phyloP scores from a whole-genome alignment of 1,140 invertebrate species.

The Myzus persicae region DNA sequence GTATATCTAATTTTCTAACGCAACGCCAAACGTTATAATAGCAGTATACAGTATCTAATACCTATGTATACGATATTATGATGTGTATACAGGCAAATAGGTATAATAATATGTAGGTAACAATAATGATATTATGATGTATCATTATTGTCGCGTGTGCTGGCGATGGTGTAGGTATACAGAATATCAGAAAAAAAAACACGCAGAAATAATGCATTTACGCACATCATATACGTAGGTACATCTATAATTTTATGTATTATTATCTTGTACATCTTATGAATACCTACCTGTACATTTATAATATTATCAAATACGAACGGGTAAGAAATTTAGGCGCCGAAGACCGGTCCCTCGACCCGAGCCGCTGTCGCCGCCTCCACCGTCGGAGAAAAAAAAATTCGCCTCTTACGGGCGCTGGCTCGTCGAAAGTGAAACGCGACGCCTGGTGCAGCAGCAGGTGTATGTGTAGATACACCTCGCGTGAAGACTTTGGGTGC shows the following conservation, averaged over 20 bases:
- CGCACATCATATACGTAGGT: not conserved
- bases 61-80: not conserved
- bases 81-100: too few relatives aligned
- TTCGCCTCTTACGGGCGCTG: not conserved
- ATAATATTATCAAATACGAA: not conserved
- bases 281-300: not conserved
- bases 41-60: too few relatives aligned
- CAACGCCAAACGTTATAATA: not conserved
- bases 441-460: not conserved
- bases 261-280: not conserved
- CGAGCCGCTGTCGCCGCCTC: not conserved
- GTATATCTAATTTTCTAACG: not conserved
- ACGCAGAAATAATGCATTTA: not conserved
- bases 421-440: slow-evolving; percentile 46
- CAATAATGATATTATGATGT: too few relatives aligned
- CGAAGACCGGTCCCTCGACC: slow-evolving; percentile 41
- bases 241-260: not conserved
- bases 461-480: not conserved
- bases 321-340: slow-evolving; percentile 26
- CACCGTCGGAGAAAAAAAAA: slow-evolving; percentile 1
- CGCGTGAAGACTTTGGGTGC: not conserved
- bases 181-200: not conserved
- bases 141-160: not conserved
- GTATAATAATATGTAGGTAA: too few relatives aligned
- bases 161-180: not conserved